Conservation (phyloP, 2,797 vertebrate species). For the Chrosomus eos region DNA sequence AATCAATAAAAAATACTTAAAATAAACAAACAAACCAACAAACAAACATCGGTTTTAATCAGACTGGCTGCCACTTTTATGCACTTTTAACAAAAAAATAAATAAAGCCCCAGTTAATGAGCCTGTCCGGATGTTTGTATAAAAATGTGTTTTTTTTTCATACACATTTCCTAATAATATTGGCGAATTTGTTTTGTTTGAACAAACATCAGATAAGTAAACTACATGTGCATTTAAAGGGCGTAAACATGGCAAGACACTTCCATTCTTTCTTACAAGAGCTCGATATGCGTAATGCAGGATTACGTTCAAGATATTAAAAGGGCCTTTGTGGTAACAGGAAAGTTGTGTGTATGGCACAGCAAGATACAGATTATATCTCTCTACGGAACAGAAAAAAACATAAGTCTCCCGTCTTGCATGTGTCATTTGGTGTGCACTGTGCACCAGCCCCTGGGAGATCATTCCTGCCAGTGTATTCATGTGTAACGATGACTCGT, state of each 20-base stretch:
- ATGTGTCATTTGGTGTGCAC: not conserved
- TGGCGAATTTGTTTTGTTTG: not conserved
- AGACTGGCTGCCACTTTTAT: not conserved
- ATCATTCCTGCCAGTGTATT: conserved; percentile 27
- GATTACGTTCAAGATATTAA: not conserved
- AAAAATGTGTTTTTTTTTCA: not conserved
- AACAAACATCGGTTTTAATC: not conserved
- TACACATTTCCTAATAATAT: not conserved
- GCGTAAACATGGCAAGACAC: not conserved
- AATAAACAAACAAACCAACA: not conserved
- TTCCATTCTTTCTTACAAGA: not conserved
- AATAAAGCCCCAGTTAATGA: conserved; percentile 9
- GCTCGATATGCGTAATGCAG: not conserved
- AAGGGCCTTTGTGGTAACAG: conserved; percentile 1
- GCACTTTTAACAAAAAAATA: not conserved
- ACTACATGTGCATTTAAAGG: not conserved
- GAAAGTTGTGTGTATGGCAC: conserved; percentile 7
- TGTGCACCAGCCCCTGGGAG: conserved; percentile 26
- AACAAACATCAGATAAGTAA: not conserved
- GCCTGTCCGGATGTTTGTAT: not conserved
- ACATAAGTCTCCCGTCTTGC: conserved; percentile 5
- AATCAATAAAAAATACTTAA: not conserved
- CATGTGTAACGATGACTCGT: conserved; percentile 49
- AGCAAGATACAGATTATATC: conserved; percentile 18
- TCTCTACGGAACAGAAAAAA: conserved; percentile 13